Base-by-base conservation (phyloP, 2,888 invertebrate genomes). In the Caenorhabditis panamensis region DNA sequence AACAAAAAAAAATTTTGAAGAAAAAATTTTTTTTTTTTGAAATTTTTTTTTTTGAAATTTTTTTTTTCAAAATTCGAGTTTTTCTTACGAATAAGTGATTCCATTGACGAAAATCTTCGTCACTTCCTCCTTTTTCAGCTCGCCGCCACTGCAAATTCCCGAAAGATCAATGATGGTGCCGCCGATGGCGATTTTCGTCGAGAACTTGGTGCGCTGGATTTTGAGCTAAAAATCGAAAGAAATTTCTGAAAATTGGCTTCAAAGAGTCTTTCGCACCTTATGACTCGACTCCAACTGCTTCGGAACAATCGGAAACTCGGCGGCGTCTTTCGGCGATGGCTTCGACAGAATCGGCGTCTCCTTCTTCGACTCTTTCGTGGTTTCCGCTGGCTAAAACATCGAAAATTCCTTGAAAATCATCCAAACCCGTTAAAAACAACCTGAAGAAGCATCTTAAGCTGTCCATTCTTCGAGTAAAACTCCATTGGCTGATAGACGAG, bases 391-490 rank as follows among this genome's bases (percentile, higher is more conserved):
- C 31, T 63, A 31, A 58, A 58, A 58, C 2, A 49, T 31, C 26
- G 26, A 68, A 58, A 49, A 58, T 59, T 22, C 36, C 36, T 4
- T 31, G 31, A n/a, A 68, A 24, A 59, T 56, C 28, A 24, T 47
- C 58, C 20, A 26, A 58, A 64, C 2, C 20, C 11, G 2, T n/a
- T 58, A 16, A 16, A 58, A 20, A 37, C 18, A 18, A 58, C 44
- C 58, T 54, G 76, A 20, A 76, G 36, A 13, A 51, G 18, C 76
- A 76, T 61, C 28, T 56, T 61, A 54, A 62, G 22, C 4, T 44
- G 67, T 22, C 76, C 76, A 22, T 76, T 62, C 1, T 41, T 68
- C n/a, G 76, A 76, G 22, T 44, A 26, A 18, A 77, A 77, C n/a
- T 68, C 63, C 59, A 61, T 59, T 31, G 53, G 71, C 22, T 62